Conservation (phyloP, 1,140 invertebrate species). For the Drosophila seguyi region DNA sequence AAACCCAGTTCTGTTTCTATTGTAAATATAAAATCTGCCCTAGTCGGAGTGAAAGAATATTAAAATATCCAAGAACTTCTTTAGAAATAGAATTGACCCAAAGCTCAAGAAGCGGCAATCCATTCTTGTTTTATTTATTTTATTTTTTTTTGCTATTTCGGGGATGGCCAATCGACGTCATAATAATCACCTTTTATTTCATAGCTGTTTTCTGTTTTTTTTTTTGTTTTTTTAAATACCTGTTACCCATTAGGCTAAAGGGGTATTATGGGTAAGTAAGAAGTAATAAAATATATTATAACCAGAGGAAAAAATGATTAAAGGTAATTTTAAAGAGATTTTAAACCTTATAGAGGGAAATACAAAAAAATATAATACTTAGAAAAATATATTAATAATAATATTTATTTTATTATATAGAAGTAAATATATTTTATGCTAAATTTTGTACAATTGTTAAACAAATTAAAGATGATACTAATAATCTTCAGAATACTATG, state of each 20-base stretch:
- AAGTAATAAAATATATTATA: background rate
- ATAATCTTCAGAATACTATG: background rate
- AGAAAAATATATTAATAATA: background rate
- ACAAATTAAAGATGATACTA: background rate
- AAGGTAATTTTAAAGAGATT: background rate
- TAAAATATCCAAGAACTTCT: background rate
- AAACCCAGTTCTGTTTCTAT: background rate
- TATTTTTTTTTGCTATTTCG: constrained; percentile 19
- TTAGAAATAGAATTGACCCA: constrained; percentile 38
- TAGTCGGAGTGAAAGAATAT: background rate
- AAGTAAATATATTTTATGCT: background rate
- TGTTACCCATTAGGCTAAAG: accelerated
- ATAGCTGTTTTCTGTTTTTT: constrained; percentile 2
- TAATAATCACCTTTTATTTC: constrained; percentile 32
- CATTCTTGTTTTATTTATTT: constrained; percentile 29
- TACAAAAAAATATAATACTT: too few relatives aligned
- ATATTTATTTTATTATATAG: background rate
- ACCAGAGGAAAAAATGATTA: background rate
- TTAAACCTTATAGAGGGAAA: background rate
- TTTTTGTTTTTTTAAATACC: too few relatives aligned
- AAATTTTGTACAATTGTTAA: background rate
- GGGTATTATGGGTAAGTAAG: background rate
- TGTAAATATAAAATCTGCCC: background rate
- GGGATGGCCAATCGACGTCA: constrained; percentile 36
- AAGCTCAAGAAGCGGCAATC: background rate